These are phyloP conservation scores for Acleris sparsana DNA, from an alignment of 2,888 invertebrate species.

Conservation along the genomic window DNA sequence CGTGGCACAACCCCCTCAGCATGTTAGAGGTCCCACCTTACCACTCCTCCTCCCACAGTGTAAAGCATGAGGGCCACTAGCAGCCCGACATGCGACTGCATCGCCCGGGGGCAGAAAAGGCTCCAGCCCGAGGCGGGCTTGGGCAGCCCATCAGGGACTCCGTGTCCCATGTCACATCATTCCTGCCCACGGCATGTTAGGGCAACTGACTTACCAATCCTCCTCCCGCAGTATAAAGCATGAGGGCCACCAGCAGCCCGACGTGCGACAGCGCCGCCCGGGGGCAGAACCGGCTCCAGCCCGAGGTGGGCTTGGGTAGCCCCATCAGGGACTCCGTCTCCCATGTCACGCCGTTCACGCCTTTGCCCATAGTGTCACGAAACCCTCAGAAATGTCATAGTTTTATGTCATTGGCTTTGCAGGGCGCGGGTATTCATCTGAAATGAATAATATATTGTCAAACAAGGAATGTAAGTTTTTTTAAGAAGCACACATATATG, in stretches of 20 bases:
- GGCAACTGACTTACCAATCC: constrained; percentile 92
- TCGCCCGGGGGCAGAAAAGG: constrained; percentile 85
- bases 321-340: constrained; percentile 80
- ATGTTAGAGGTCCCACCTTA: constrained; percentile 75
- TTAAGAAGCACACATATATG: too few relatives aligned
- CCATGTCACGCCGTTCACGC: constrained; percentile 73
- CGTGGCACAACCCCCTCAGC: constrained; percentile 51
- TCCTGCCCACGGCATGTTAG: too few relatives aligned
- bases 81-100: constrained; percentile 89
- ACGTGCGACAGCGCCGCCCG: constrained; percentile 88
- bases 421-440: neutral
- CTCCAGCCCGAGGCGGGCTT: constrained; percentile 72
- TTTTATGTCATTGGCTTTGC: constrained; percentile 1
- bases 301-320: constrained; percentile 57
- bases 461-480: too few relatives aligned
- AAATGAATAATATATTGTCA: neutral
- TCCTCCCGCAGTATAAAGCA: constrained; percentile 90
- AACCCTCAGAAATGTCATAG: constrained; percentile 44
- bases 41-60: constrained; percentile 91
- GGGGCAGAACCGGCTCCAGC: constrained; percentile 84
- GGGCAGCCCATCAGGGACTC: constrained; percentile 76
- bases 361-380: constrained; percentile 69
- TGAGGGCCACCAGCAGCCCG: constrained; percentile 89
- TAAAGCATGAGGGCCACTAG: constrained; percentile 90
- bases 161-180: constrained; percentile 76